Conservation (phyloP, 2,888 invertebrate genomes). For the Netelia inedita region DNA sequence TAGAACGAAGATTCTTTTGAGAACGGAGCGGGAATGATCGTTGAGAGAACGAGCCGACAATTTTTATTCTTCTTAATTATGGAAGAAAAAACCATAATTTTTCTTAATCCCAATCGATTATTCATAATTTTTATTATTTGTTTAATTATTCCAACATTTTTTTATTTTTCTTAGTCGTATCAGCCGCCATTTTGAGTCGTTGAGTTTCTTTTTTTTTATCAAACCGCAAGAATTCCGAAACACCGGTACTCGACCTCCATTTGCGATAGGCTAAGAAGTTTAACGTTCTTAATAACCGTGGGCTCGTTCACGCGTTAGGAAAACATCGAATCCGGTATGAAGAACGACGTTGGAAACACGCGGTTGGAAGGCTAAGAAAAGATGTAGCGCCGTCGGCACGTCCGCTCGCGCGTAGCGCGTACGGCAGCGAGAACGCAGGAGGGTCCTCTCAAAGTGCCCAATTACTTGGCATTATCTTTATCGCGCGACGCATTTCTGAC, state of each 20-base stretch:
- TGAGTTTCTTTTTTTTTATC: neutral
- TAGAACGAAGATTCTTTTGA: neutral
- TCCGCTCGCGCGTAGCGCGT: slow-evolving; percentile 40
- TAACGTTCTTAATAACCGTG: neutral
- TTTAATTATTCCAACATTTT: no score
- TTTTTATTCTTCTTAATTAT: neutral
- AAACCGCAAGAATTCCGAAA: neutral
- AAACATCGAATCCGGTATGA: neutral
- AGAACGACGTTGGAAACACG: slow-evolving; percentile 24
- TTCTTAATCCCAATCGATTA: no score
- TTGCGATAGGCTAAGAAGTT: neutral
- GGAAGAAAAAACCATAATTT: no score
- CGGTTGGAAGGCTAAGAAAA: neutral
- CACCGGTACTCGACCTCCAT: neutral
- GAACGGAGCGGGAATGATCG: neutral
- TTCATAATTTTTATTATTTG: no score
- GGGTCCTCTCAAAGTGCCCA: slow-evolving; percentile 58
- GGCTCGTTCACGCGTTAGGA: slow-evolving; percentile 10
- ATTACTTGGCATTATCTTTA: slow-evolving; percentile 69
- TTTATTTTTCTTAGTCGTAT: neutral
- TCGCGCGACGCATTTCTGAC: slow-evolving; percentile 59
- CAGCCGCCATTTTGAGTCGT: neutral
- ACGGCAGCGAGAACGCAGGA: slow-evolving; percentile 12
- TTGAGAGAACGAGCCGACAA: neutral
- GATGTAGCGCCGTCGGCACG: slow-evolving; percentile 20